Evolutionary conservation across 2,113 vertebrate genomes (phyloP).

Genomic region (Danio rerio): DNA sequence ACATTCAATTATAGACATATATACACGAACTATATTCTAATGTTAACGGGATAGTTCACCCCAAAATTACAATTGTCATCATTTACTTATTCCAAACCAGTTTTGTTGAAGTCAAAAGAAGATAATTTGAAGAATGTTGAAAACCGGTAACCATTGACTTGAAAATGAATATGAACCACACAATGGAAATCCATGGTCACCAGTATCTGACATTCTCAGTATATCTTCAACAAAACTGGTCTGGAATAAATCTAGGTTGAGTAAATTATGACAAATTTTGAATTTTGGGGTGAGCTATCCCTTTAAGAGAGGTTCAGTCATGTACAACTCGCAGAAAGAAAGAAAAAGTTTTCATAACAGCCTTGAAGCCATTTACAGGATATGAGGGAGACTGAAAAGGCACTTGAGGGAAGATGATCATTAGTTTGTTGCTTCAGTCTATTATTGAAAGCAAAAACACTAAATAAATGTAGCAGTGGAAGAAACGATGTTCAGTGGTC

Average conservation of each 20-base stretch:
- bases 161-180: no score
- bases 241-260: no score
- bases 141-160: no score
- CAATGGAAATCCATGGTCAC: no score
- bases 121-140: no score
- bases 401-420: slow-evolving; percentile 5
- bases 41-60: not conserved
- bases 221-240: no score
- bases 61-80: no score
- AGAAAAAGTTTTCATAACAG: not conserved
- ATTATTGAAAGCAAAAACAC: not conserved
- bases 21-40: not conserved
- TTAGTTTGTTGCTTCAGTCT: not conserved
- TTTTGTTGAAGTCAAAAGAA: no score
- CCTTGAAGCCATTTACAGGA: not conserved
- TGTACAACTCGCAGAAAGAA: not conserved
- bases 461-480: not conserved
- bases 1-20: slow-evolving; percentile 25
- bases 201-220: no score
- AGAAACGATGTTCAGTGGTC: not conserved
- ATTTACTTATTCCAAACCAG: no score
- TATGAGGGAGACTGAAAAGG: not conserved
- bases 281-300: no score
- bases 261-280: no score
- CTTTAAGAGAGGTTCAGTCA: not conserved